phyloP scores from a whole-genome alignment of 2,113 vertebrate species.

The Pitta sordida region DNA sequence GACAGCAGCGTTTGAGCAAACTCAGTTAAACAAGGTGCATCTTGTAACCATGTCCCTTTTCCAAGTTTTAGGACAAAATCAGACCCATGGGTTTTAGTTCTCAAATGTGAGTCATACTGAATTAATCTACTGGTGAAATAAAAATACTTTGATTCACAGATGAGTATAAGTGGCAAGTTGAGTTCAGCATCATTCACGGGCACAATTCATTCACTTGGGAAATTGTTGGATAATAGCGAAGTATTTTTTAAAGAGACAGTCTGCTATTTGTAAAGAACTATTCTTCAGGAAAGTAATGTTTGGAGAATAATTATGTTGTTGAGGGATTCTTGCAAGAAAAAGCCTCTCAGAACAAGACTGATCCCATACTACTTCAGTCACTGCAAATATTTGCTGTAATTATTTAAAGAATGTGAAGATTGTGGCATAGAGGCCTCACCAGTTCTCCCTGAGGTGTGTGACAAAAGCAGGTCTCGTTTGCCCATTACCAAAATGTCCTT shows the following conservation, averaged over 20 bases:
- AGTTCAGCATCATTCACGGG: not conserved
- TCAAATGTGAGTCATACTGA: not conserved
- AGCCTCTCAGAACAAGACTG: not conserved
- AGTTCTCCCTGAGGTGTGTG: not conserved
- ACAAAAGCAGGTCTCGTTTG: not conserved
- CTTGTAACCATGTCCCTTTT: not conserved
- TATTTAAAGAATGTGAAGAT: not conserved
- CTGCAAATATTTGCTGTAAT: not conserved
- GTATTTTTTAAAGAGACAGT: not conserved
- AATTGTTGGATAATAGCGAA: not conserved
- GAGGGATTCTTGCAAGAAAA: not conserved
- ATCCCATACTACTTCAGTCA: not conserved
- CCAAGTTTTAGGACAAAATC: not conserved
- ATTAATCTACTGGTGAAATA: not conserved
- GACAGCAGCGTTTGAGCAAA: not conserved
- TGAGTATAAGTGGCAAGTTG: not conserved
- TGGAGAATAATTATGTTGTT: not conserved
- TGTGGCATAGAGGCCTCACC: not conserved
- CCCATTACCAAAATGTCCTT: not conserved
- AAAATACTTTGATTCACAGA: not conserved
- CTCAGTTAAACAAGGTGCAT: not conserved
- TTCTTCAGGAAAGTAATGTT: not conserved
- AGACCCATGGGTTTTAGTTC: not conserved
- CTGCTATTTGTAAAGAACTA: not conserved
- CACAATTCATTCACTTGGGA: not conserved